phyloP scores from a whole-genome alignment of 2,113 vertebrate species.

The Ceyx cyanopectus region DNA sequence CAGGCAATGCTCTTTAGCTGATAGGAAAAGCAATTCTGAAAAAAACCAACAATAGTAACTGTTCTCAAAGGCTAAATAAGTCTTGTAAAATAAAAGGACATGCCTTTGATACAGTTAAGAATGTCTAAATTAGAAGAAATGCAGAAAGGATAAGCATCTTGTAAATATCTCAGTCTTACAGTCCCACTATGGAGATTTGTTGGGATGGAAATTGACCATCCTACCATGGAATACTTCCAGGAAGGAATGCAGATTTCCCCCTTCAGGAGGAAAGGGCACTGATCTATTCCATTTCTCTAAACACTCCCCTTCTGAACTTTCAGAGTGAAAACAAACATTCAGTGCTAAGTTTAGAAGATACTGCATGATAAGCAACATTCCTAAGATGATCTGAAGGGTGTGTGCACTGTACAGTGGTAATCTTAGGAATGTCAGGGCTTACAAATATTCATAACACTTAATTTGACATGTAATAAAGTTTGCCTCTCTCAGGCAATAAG shows the following conservation, averaged over 20 bases:
- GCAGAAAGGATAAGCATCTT: background rate
- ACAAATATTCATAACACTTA: background rate
- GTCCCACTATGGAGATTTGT: background rate
- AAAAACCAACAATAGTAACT: background rate
- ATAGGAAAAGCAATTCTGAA: background rate
- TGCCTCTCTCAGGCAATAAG: background rate
- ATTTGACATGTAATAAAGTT: background rate
- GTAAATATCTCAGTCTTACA: background rate
- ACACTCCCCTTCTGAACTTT: constrained; percentile 53
- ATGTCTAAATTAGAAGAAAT: background rate
- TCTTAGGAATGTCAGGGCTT: background rate
- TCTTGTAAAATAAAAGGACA: background rate
- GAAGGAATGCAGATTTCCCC: background rate
- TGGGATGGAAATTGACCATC: background rate
- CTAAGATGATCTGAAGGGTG: constrained; percentile 57
- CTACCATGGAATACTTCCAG: background rate
- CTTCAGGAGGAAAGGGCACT: background rate
- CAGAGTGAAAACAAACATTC: constrained; percentile 40
- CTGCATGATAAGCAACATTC: constrained; percentile 63
- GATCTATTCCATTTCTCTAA: constrained; percentile 1
- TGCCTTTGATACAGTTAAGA: background rate
- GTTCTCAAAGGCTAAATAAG: background rate
- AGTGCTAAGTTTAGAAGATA: constrained; percentile 46
- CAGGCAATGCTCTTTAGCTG: background rate
- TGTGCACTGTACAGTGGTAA: background rate